These are phyloP conservation scores for Hippoglossus stenolepis DNA, from an alignment of 2,113 vertebrate species.

Conservation along the genomic window DNA sequence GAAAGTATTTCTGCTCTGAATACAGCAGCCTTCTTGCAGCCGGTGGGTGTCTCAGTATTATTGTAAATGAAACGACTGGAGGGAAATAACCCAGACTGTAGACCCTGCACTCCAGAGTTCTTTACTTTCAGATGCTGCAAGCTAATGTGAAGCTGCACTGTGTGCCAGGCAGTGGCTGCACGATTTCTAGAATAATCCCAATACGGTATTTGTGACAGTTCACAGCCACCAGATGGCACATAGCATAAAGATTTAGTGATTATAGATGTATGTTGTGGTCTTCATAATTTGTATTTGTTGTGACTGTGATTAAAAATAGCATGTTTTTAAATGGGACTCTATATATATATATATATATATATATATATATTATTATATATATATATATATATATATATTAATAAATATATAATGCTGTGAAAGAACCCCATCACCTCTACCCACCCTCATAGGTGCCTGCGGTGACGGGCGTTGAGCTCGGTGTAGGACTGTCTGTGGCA, in stretches of 20 bases:
- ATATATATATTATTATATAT: too few species aligned
- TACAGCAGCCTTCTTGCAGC: slow-evolving; percentile 21
- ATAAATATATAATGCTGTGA: neutral
- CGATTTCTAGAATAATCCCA: neutral
- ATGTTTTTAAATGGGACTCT: neutral
- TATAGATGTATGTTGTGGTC: too few species aligned
- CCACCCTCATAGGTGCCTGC: slow-evolving; percentile 83
- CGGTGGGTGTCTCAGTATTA: slow-evolving; percentile 59
- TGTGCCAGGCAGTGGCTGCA: slow-evolving; percentile 26
- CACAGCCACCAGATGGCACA: slow-evolving; percentile 40
- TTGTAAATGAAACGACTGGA: slow-evolving; percentile 69
- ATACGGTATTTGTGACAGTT: neutral
- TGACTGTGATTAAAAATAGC: neutral
- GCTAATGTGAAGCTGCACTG: slow-evolving; percentile 1
- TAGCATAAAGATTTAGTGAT: neutral
- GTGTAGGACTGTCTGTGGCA: slow-evolving; percentile 83
- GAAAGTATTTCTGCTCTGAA: slow-evolving; percentile 29
- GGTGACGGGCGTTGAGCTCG: slow-evolving; percentile 79
- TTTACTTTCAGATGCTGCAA: slow-evolving; percentile 10
- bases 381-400: too few species aligned
- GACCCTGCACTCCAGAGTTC: neutral
- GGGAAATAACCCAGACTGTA: slow-evolving; percentile 66
- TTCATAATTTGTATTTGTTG: too few species aligned
- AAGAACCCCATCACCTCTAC: slow-evolving; percentile 57
- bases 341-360: neutral